Evolutionary conservation across 2,113 vertebrate species (phyloP).

Genomic region (Talpa occidentalis): DNA sequence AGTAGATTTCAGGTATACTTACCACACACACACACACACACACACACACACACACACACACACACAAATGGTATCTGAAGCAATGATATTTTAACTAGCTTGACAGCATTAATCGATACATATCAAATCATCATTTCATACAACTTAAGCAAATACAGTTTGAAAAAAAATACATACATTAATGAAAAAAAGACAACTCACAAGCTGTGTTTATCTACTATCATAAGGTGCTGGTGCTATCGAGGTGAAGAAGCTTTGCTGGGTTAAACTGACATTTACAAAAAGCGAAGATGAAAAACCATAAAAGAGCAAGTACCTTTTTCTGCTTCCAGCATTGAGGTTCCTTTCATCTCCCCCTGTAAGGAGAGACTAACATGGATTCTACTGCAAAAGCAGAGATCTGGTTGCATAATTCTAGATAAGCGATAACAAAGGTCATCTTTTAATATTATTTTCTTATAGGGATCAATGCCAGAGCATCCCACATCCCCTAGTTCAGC

Average conservation of each 20-base stretch:
- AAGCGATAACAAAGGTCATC: neutral
- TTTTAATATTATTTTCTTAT: neutral
- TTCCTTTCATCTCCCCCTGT: neutral
- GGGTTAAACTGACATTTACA: neutral
- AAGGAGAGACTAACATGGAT: neutral
- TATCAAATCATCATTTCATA: neutral
- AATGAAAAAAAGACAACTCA: neutral
- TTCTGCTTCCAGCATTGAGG: neutral
- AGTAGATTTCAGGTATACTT: neutral
- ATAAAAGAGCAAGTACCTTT: neutral
- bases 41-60: too few relatives aligned
- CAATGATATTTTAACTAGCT: neutral
- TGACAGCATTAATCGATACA: neutral
- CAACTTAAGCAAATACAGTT: neutral
- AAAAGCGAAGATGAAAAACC: neutral
- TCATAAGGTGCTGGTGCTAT: neutral
- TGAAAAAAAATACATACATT: neutral
- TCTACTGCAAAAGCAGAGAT: neutral
- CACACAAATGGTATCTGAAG: neutral
- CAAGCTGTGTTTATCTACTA: neutral
- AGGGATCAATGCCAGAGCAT: neutral
- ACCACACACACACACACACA: neutral
- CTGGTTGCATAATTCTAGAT: neutral
- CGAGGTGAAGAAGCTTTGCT: neutral
- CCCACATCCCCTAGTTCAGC: neutral